phyloP scores from a whole-genome alignment of 2,888 invertebrate genomes.

The Yponomeuta cagnagella region DNA sequence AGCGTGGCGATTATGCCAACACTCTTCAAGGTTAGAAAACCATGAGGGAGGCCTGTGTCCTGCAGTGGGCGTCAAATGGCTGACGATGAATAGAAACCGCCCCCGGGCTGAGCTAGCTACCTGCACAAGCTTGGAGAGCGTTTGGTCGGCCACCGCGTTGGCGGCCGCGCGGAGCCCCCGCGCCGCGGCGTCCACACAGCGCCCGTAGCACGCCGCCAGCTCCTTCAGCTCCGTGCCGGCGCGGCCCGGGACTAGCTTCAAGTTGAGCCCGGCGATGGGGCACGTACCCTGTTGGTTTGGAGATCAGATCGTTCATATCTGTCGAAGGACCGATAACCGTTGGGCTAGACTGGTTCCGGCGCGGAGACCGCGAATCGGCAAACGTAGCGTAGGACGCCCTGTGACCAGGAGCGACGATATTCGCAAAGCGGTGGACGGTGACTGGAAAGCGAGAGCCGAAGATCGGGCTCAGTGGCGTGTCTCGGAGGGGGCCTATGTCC shows the following conservation, averaged over 20 bases:
- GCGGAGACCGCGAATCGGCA: too few relatives aligned
- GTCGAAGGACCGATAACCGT: too few relatives aligned
- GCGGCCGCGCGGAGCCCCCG: constrained; percentile 72
- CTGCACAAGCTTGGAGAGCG: constrained; percentile 74
- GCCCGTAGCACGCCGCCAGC: constrained; percentile 66
- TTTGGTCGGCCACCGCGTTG: constrained; percentile 69
- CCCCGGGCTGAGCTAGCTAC: constrained; percentile 32
- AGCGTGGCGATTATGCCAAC: too few relatives aligned
- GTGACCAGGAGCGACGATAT: too few relatives aligned
- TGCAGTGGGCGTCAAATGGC: neutral
- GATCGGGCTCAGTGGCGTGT: too few relatives aligned
- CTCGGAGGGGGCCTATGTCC: too few relatives aligned
- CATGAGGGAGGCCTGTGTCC: too few relatives aligned
- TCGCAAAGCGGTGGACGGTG: too few relatives aligned
- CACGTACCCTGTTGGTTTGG: constrained; percentile 57
- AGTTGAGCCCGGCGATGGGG: constrained; percentile 76
- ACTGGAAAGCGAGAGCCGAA: too few relatives aligned
- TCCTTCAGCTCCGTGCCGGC: constrained; percentile 71
- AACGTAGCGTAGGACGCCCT: too few relatives aligned
- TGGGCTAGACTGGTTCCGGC: too few relatives aligned
- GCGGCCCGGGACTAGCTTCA: constrained; percentile 68
- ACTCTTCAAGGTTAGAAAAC: too few relatives aligned
- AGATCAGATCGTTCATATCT: neutral
- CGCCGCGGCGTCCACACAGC: constrained; percentile 75
- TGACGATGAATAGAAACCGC: neutral